Evolutionary conservation across 2,797 vertebrate genomes (phyloP).

Genomic region (Acropternis orthonyx): DNA sequence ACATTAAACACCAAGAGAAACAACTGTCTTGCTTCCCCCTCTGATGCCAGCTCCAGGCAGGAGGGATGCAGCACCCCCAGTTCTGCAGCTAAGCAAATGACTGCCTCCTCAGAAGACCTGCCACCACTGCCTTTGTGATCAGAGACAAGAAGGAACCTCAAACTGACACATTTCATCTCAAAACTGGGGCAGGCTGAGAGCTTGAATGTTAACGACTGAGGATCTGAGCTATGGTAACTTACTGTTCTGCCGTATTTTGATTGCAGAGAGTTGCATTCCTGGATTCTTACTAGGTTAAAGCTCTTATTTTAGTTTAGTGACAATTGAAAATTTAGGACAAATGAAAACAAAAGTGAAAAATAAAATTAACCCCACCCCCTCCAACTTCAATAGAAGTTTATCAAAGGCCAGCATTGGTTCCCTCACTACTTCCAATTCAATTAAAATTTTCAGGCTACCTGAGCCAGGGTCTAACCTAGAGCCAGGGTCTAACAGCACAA

Average conservation of each 20-base stretch:
- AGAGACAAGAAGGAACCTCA: not conserved
- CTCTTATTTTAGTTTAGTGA: not conserved
- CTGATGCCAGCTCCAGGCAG: rapidly evolving
- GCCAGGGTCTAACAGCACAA: not conserved
- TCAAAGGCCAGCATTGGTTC: not conserved
- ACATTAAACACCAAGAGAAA: not conserved
- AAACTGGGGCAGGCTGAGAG: not conserved
- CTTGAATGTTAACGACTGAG: not conserved
- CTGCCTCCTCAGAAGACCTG: not conserved
- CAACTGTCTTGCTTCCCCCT: not conserved
- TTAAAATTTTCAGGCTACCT: not conserved
- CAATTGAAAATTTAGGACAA: not conserved
- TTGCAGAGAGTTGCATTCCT: not conserved
- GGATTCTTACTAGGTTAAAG: not conserved
- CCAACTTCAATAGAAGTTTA: rapidly evolving
- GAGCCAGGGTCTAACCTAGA: no score
- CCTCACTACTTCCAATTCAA: not conserved
- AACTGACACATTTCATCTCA: not conserved
- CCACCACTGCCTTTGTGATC: not conserved
- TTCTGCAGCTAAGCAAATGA: not conserved
- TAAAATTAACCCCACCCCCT: rapidly evolving
- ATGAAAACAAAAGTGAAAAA: not conserved
- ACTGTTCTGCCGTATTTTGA: not conserved
- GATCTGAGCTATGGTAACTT: not conserved
- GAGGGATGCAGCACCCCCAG: not conserved